Evolutionary conservation across 1,140 invertebrate genomes (phyloP).

Genomic region (Diorhabda carinulata): DNA sequence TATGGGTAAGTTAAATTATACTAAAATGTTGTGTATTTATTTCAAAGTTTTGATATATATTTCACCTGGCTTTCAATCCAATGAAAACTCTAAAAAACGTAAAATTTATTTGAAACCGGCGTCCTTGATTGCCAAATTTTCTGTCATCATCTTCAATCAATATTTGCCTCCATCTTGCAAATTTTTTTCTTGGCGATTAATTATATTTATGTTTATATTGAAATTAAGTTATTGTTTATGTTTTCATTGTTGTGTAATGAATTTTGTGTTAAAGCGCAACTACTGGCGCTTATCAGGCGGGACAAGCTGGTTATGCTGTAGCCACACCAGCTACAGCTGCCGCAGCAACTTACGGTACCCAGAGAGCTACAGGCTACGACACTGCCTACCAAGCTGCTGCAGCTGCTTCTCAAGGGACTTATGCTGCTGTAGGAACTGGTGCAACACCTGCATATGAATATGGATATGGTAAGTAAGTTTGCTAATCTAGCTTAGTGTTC

Average conservation of each 20-base stretch:
- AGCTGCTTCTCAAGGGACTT: conserved; percentile 60
- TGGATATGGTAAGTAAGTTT: conserved; percentile 59
- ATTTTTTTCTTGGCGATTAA: neutral
- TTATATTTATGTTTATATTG: neutral
- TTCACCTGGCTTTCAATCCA: neutral
- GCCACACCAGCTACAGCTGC: conserved; percentile 70
- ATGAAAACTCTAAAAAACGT: neutral
- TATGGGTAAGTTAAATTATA: conserved; percentile 64
- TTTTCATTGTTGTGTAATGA: neutral
- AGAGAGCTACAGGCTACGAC: conserved; percentile 73
- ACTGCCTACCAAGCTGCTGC: conserved; percentile 69
- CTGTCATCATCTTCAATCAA: conserved; percentile 35
- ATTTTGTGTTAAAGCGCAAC: conserved; percentile 50
- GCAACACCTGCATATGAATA: conserved; percentile 64
- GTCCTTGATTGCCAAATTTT: conserved; percentile 38
- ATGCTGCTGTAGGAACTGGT: conserved; percentile 59
- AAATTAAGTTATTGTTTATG: neutral
- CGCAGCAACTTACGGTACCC: conserved; percentile 72
- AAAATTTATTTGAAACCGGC: conserved; percentile 24
- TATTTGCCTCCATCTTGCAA: conserved; percentile 10
- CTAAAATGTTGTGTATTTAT: conserved; percentile 7
- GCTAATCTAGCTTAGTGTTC: no score
- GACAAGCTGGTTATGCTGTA: conserved; percentile 78
- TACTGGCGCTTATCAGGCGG: conserved; percentile 71
- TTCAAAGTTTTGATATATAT: neutral